Base-by-base conservation (phyloP, 1,140 invertebrate genomes). In the Teleogryllus occipitalis region DNA sequence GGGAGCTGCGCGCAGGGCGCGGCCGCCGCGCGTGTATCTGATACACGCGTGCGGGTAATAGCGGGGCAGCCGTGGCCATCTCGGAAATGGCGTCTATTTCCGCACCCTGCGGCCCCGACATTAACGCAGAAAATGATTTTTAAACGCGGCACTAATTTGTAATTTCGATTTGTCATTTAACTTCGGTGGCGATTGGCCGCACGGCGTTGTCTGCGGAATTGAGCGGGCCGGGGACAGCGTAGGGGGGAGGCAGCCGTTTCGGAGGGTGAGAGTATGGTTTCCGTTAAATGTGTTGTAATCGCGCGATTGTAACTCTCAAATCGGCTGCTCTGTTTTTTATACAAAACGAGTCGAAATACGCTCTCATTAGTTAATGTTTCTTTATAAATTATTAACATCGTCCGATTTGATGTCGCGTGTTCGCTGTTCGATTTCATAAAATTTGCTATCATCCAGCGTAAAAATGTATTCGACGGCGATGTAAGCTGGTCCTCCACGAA, bases 81-180 rank as follows among this genome's bases (percentile, higher is more conserved):
- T 65, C 54, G 54, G 54, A 65, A 65, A 65, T 65, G 54, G 54
- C 18, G 54, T 65, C 10, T 65, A 65, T 65, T 14, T 65, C 54
- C 54, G 54, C 54, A 7, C 10, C 54, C 54, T 18, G 18, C 18
- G 54, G 2, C 54, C 10, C 54, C 54, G 18, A 65, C 54, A 65
- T 65, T 65, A 65, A 65, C 54, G 54, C 54, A 7, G 54, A 65
- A 65, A 65, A 65, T 65, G 10, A 65, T 65, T 65, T 65, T 65
- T 65, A 65, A 65, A 65, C 18, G 7, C 54, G 18, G 54, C 54
- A 65, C 54, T 65, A 65, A 65, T 65, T 65, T 65, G 54, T 65
- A 65, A 65, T 65, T 65, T 65, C 54, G 54, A 65, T 65, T 65
- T 65, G 54, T 65, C 54, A 65, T 65, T 65, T 65, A 65, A 65